phyloP scores from a whole-genome alignment of 2,113 vertebrate genomes.

The Phyllostomus hastatus region DNA sequence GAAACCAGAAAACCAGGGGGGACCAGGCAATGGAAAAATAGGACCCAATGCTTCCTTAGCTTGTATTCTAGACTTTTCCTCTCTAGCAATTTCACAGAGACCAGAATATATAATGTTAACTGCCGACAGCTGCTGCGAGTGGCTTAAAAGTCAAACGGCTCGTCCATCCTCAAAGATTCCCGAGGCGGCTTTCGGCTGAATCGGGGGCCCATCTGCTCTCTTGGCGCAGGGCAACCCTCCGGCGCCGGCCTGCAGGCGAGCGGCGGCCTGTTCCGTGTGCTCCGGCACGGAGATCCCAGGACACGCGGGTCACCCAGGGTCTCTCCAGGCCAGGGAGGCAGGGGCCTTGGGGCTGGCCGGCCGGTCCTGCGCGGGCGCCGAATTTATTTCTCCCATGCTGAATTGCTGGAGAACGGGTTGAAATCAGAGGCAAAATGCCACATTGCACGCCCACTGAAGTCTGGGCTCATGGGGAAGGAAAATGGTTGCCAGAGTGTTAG shows the following conservation, averaged over 20 bases:
- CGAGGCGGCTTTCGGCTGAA: background rate
- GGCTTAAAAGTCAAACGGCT: background rate
- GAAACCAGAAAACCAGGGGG: background rate
- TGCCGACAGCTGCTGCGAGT: background rate
- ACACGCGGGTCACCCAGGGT: background rate
- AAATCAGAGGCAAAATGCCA: conserved; percentile 70
- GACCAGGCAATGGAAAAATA: background rate
- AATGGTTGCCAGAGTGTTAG: conserved; percentile 57
- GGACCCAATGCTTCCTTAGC: background rate
- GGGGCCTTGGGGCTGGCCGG: background rate
- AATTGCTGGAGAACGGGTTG: conserved; percentile 52
- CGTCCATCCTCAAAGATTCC: background rate
- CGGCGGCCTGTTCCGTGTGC: background rate
- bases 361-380: background rate
- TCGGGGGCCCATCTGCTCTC: conserved; percentile 37
- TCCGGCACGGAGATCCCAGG: background rate
- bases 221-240: background rate
- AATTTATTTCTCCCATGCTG: conserved; percentile 35
- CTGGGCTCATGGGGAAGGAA: conserved; percentile 65
- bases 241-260: background rate
- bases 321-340: background rate
- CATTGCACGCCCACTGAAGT: conserved; percentile 75
- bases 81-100: background rate
- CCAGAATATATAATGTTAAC: background rate
- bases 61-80: background rate